Evolutionary conservation across 2,113 vertebrate genomes (phyloP).

Genomic region (Gymnobelideus leadbeateri): DNA sequence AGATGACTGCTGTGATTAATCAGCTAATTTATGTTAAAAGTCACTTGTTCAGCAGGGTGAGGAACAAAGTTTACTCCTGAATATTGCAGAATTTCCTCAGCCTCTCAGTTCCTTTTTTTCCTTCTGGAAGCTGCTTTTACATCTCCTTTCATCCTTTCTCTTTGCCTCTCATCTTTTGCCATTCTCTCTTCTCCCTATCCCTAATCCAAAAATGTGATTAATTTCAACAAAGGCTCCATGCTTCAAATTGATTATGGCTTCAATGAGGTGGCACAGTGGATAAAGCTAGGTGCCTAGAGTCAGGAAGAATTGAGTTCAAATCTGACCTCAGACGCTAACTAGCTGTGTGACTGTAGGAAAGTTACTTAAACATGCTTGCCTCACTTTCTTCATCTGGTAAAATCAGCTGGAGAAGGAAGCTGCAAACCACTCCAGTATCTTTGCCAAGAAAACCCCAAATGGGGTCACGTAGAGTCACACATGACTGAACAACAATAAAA

Average conservation of each 20-base stretch:
- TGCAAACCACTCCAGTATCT: neutral
- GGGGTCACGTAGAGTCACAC: neutral
- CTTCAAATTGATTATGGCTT: neutral
- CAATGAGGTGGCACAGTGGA: neutral
- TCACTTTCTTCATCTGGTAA: neutral
- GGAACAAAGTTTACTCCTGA: neutral
- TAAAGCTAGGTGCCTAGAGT: neutral
- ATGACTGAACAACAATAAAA: neutral
- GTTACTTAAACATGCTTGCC: neutral
- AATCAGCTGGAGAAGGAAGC: neutral
- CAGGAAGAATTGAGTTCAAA: neutral
- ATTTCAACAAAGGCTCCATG: constrained; percentile 50
- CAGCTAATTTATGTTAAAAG: neutral
- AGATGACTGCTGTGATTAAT: neutral
- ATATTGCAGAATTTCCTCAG: neutral
- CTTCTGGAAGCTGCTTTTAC: neutral
- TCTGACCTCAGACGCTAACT: neutral
- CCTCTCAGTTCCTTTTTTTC: neutral
- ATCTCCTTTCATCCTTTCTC: neutral
- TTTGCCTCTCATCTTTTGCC: constrained; percentile 43
- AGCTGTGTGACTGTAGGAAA: neutral
- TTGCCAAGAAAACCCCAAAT: neutral
- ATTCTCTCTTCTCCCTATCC: constrained; percentile 45
- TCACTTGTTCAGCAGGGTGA: neutral
- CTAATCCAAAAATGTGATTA: constrained; percentile 52